A percentile compares a stretch with the other conserved stretches of the same genome.
phyloP scores from a whole-genome alignment of 2,888 invertebrate genomes.

The Agonopterix arenella region DNA sequence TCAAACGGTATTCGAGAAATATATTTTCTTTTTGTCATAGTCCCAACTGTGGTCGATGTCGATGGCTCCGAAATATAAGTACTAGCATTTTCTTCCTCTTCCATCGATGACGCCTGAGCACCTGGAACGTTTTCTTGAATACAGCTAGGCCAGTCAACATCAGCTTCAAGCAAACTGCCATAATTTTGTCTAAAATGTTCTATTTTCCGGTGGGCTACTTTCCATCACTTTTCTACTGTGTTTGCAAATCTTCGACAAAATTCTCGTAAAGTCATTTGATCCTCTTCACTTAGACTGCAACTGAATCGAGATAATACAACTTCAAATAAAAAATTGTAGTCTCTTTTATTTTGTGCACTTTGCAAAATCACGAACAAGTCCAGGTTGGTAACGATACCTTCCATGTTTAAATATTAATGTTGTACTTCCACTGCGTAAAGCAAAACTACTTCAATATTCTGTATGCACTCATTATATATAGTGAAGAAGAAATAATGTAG shows the following conservation, averaged over 20 bases:
- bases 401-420: background rate
- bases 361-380: conserved; percentile 1
- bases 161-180: background rate
- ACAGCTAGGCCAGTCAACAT: conserved; percentile 4
- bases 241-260: conserved; percentile 5
- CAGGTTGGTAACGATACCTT: conserved; percentile 1
- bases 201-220: background rate
- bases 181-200: conserved; percentile 1
- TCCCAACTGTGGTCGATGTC: conserved; percentile 1
- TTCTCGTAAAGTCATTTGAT: background rate
- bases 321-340: background rate
- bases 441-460: background rate
- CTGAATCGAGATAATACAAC: background rate
- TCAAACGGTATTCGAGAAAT: background rate
- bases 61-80: background rate
- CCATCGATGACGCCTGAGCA: background rate
- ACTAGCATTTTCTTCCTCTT: background rate
- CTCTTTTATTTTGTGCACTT: background rate
- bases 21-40: conserved; percentile 1
- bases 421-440: background rate
- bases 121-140: background rate
- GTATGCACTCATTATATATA: background rate
- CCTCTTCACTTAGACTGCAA: background rate
- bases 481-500: background rate
- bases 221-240: background rate